Base-by-base conservation (phyloP, 2,797 vertebrate genomes). In the Brachymystax lenok region DNA sequence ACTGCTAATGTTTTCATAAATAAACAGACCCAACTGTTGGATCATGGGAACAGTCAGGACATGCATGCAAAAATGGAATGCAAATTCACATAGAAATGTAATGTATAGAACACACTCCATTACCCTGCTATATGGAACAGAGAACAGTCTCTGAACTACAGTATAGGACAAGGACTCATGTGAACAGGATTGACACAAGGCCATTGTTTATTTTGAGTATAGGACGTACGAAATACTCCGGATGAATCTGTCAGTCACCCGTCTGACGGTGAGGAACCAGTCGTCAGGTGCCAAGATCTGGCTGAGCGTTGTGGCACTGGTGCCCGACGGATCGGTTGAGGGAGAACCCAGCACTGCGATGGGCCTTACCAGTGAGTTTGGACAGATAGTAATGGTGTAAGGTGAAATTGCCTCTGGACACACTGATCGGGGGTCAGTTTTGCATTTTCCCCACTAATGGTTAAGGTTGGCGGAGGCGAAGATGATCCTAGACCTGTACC, bases 321-420 rank as follows among this genome's bases (percentile, higher is more conserved):
- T 81, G 61, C 17, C 7, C 16, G 28, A 10, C 0, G 0, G 0
- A 8, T 2, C 3, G 1, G 0, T 78, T 74, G 1, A 50, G n/a
- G 91, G 91, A 81, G 52, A 87, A 0, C 1, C 0, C 0, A 1
- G 0, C 16, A 24, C 0, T 0, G 6, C n/a, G 0, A 0, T 0
- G 1, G 0, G 0, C 69, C 76, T 71, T 75, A 92, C 90, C 0
- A n/a, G 92, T 92, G 84, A 83, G 74, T 80, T 52, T 24, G 17
- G 33, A 13, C n/a, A 51, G 0, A 12, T 54, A 13, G 5, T 46
- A 1, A 33, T 27, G 59, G 28, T 33, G 59, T 63, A 24, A 2
- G 59, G 3, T 63, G 7, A 24, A 46, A 46, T 46, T 46, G 10
- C 59, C 21, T 21, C 21, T 4, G 12, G 59, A 27, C 10, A 63